Evolutionary conservation across 2,113 vertebrate genomes (phyloP).

Genomic region (Ciconia maguari): DNA sequence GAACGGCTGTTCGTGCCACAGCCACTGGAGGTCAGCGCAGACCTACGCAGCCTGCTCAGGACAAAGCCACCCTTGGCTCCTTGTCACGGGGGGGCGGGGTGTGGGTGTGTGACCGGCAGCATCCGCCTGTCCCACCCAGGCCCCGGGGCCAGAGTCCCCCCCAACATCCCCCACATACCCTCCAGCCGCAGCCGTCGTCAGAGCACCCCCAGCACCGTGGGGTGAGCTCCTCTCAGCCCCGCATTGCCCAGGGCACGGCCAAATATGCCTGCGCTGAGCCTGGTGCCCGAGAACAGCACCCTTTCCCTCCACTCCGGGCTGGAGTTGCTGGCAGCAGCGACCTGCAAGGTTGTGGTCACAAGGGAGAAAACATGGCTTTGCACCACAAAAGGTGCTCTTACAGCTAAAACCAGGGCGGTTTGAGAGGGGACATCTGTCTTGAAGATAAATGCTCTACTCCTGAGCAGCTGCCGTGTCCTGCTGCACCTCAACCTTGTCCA

Average conservation of each 20-base stretch:
- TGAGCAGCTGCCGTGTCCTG: neutral
- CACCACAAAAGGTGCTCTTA: neutral
- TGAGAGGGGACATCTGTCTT: neutral
- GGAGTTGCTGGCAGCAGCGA: neutral
- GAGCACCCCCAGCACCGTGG: neutral
- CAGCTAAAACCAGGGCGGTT: neutral
- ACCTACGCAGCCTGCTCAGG: neutral
- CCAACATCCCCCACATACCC: no score
- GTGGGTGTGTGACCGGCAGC: neutral
- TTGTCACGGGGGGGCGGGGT: neutral
- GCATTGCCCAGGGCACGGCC: neutral
- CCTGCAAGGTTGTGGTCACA: neutral
- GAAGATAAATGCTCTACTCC: neutral
- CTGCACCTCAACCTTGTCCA: neutral
- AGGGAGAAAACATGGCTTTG: neutral
- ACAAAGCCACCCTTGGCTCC: neutral
- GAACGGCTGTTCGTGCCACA: neutral
- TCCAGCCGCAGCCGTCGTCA: neutral
- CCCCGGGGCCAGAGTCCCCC: no score
- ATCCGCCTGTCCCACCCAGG: neutral
- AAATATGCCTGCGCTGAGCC: fast-evolving
- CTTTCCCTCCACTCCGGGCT: neutral
- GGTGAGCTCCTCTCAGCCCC: neutral
- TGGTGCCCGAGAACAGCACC: neutral
- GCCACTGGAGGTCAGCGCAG: neutral